phyloP scores from a whole-genome alignment of 2,113 vertebrate species.

The Limnothrissa miodon region DNA sequence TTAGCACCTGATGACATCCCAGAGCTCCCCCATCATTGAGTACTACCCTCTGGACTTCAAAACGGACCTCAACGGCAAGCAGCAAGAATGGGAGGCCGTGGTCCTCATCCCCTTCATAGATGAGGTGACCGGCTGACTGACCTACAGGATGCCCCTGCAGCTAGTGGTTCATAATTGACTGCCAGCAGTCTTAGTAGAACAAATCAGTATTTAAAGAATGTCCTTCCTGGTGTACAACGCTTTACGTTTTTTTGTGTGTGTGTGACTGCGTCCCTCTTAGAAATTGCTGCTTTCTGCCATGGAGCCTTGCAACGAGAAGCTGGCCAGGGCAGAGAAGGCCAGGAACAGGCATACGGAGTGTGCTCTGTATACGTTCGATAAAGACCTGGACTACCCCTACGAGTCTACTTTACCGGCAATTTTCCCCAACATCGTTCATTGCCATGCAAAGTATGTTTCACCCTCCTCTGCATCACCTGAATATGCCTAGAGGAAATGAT shows the following conservation, averaged over 20 bases:
- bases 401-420: conserved; percentile 79
- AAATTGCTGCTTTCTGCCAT: conserved; percentile 87
- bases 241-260: conserved; percentile 23
- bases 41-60: conserved; percentile 96
- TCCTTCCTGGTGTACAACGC: neutral
- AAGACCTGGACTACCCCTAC: conserved; percentile 74
- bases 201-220: neutral
- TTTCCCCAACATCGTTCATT: conserved; percentile 81
- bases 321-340: conserved; percentile 80
- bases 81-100: conserved; percentile 98
- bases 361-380: conserved; percentile 78
- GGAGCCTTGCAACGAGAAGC: conserved; percentile 76
- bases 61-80: conserved; percentile 97
- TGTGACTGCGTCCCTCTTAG: conserved; percentile 61
- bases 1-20: conserved; percentile 89
- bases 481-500: no score
- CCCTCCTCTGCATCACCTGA: neutral
- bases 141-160: no score
- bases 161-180: neutral
- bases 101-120: conserved; percentile 98
- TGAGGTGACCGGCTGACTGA: conserved; percentile 73
- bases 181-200: neutral
- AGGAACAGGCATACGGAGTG: conserved; percentile 91
- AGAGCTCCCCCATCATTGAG: conserved; percentile 88
- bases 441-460: conserved; percentile 61